Percentiles rank a stretch among this genome's conserved stretches.
These are phyloP conservation scores for Benthosema pterotum DNA, from an alignment of 2,797 vertebrate genomes.

Conservation along the genomic window DNA sequence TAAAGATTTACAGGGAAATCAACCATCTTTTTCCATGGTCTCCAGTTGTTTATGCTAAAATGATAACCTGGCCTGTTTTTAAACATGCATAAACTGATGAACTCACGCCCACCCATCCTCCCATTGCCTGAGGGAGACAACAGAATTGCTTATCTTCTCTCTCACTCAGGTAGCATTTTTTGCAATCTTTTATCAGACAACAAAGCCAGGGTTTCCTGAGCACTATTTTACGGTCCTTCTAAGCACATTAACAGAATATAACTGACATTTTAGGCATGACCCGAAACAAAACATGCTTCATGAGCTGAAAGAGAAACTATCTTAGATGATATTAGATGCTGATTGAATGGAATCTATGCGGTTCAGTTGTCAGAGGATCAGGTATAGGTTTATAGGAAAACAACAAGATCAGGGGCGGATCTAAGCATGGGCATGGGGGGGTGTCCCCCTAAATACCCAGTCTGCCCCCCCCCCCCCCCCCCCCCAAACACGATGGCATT, in stretches of 20 bases:
- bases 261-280: constrained; percentile 32
- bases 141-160: neutral
- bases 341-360: neutral
- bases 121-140: constrained; percentile 17
- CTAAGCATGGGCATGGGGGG: too few relatives aligned
- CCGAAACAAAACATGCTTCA: constrained; percentile 17
- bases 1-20: neutral
- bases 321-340: neutral
- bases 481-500: too few relatives aligned
- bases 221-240: constrained; percentile 14
- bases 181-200: constrained; percentile 36
- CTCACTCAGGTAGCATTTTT: constrained; percentile 30
- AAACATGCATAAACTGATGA: constrained; percentile 31
- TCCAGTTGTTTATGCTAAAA: constrained; percentile 15
- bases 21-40: neutral
- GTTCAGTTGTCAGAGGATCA: too few relatives aligned
- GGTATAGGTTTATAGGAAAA: too few relatives aligned
- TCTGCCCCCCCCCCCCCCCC: too few relatives aligned
- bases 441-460: too few relatives aligned
- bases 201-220: constrained; percentile 27
- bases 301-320: constrained; percentile 21
- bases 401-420: too few relatives aligned
- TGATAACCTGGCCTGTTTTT: constrained; percentile 15
- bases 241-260: constrained; percentile 24
- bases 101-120: constrained; percentile 19